A percentile compares a stretch with the other conserved stretches of the same genome.
Conservation (phyloP, 2,113 vertebrate species). For the Podarcis raffonei region DNA sequence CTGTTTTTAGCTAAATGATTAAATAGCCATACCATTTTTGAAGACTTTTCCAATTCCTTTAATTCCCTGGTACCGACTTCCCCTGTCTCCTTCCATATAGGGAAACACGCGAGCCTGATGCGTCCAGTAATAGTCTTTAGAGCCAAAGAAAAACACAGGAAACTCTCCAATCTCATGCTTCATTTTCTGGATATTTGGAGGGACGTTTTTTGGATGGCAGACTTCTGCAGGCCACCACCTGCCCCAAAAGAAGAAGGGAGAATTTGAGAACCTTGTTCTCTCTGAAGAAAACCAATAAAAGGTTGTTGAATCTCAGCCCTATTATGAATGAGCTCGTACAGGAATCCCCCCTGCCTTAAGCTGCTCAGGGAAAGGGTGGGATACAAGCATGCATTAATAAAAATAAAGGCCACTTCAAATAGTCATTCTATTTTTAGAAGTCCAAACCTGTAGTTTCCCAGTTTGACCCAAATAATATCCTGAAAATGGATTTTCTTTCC, state of each 20-base stretch:
- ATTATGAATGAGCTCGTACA: neutral
- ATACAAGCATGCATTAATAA: neutral
- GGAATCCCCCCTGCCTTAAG: no score
- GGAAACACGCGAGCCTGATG: conserved; percentile 98
- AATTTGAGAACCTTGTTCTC: conserved; percentile 11
- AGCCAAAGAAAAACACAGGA: conserved; percentile 98
- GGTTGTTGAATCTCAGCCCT: neutral
- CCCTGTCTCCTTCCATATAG: conserved; percentile 97
- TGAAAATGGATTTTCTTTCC: conserved; percentile 94
- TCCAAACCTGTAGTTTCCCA: conserved; percentile 94
- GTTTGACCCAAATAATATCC: conserved; percentile 98
- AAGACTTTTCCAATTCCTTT: conserved; percentile 94
- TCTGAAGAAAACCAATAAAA: conserved; percentile 6
- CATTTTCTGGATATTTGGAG: conserved; percentile 99
- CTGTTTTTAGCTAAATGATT: neutral
- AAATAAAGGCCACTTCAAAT: neutral
- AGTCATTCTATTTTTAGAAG: neutral
- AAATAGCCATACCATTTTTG: conserved; percentile 84
- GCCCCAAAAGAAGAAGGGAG: conserved; percentile 64
- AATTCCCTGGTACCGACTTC: conserved; percentile 90
- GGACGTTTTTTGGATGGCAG: conserved; percentile 93
- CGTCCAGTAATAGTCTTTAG: conserved; percentile 99
- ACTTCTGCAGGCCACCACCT: conserved; percentile 99
- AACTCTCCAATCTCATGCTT: conserved; percentile 97
- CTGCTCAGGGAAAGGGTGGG: no score